Percentiles rank a stretch among this genome's conserved stretches.
Conservation (phyloP, 2,888 invertebrate genomes). For the Oligia latruncula region DNA sequence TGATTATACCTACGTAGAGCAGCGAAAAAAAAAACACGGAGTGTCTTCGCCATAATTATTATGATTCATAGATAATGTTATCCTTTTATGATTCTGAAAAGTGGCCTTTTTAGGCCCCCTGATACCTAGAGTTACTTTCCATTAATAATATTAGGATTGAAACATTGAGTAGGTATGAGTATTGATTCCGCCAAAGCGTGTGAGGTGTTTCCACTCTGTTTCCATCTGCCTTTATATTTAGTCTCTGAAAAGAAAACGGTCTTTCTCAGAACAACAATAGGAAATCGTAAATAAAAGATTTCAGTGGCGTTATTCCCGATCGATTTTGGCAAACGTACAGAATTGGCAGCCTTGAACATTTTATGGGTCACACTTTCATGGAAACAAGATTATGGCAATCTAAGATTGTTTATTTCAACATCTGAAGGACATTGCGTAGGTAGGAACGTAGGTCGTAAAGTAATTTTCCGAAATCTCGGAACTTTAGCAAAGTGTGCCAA, state of each 20-base stretch:
- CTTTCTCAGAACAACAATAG: conserved; percentile 16
- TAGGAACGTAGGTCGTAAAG: conserved; percentile 36
- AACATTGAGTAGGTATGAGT: not conserved
- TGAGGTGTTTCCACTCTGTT: not conserved
- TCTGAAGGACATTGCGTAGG: conserved; percentile 47
- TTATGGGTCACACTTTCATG: conserved; percentile 64
- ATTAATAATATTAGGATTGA: not conserved
- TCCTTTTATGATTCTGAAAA: no score
- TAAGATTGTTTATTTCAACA: conserved; percentile 47
- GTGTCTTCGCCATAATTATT: no score
- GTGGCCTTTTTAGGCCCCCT: no score
- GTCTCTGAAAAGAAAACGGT: conserved; percentile 19
- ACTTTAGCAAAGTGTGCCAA: conserved; percentile 14
- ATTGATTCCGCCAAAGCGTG: not conserved
- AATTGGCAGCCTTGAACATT: conserved; percentile 68
- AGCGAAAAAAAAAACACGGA: no score
- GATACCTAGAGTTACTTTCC: no score
- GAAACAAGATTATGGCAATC: conserved; percentile 49
- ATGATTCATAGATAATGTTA: no score
- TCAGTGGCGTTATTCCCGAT: conserved; percentile 39
- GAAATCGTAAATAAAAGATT: conserved; percentile 45
- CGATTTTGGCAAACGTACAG: conserved; percentile 69
- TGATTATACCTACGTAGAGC: no score
- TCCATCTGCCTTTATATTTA: not conserved
- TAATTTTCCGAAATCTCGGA: conserved; percentile 32